Evolutionary conservation across 2,797 vertebrate genomes (phyloP), one percentile per base, ranked within the genome.

Genomic region (Scyliorhinus canicula): DNA sequence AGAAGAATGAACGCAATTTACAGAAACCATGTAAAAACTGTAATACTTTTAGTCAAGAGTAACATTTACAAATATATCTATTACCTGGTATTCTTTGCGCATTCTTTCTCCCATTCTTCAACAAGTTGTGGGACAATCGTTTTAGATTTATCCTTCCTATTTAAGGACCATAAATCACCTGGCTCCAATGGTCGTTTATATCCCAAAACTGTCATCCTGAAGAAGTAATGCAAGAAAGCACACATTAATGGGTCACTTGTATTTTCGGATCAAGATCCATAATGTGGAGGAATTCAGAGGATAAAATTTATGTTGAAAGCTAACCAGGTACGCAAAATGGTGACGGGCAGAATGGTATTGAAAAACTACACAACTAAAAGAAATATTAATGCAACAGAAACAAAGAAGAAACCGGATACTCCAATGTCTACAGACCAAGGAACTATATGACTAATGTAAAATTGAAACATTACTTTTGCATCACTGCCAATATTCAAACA

Each of bases 81-180:
- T 97, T 95, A 99, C 99, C 97, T 99, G 96, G 97, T 98, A 95
- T 97, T 97, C 95, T 98, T 98, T 63, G 97, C 97, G 95, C 97
- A 98, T 93, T 99, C 98, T 57, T 97, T 96, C 95, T 97, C 97
- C 99, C 99, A 99, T 95, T 98, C 97, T 69, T 95, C 96, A 28
- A 98, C 97, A 96, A 99, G 96, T 95, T 97, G 96, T 0, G 99
- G 98, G 16, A 99, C 98, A 7, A 99, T 96, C 95, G 95, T 96
- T 21, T 98, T 97, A 0, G 99, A 99, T 1, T 93, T 96, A 96
- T 99, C 98, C 1, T 98, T 98, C 24, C 96, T 95, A 95, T 99
- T 99, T 95, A 99, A 96, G 0, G 98, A 98, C 99, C 99, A 99
- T 93, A 99, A 97, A 96, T 99, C 98, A 14, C 98, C 98, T 95